phyloP scores from a whole-genome alignment of 2,113 vertebrate species.

The Myotis davidii region DNA sequence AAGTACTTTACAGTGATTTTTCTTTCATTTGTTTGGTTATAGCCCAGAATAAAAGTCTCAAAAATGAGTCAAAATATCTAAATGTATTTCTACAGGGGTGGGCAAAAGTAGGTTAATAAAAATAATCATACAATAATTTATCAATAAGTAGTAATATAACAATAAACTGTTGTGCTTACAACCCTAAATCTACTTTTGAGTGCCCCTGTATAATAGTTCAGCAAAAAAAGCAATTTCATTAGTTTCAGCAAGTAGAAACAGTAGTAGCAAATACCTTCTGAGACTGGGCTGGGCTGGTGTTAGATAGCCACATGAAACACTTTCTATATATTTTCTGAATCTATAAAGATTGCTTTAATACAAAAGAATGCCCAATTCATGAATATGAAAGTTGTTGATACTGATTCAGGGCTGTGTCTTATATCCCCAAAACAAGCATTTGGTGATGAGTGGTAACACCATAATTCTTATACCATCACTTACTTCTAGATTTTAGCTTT shows the following conservation, averaged over 20 bases:
- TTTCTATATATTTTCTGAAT: background rate
- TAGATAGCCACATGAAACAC: background rate
- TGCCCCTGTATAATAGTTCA: background rate
- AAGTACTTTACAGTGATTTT: background rate
- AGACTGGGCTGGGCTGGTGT: background rate
- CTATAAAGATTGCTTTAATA: background rate
- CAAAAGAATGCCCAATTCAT: background rate
- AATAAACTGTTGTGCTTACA: background rate
- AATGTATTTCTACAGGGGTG: background rate
- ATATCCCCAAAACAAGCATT: background rate
- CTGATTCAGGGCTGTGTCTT: background rate
- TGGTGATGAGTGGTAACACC: background rate
- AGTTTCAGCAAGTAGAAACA: background rate
- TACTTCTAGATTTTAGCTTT: background rate
- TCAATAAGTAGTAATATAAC: background rate
- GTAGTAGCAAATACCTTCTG: background rate
- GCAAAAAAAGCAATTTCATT: background rate
- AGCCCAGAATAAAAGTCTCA: background rate
- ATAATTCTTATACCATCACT: background rate
- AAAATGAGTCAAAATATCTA: background rate
- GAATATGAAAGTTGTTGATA: background rate
- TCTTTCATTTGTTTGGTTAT: background rate
- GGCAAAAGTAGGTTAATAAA: background rate
- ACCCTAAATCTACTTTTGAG: background rate
- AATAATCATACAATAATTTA: background rate